Conservation (phyloP, 2,797 vertebrate genomes). For the Acipenser transmontanus region DNA sequence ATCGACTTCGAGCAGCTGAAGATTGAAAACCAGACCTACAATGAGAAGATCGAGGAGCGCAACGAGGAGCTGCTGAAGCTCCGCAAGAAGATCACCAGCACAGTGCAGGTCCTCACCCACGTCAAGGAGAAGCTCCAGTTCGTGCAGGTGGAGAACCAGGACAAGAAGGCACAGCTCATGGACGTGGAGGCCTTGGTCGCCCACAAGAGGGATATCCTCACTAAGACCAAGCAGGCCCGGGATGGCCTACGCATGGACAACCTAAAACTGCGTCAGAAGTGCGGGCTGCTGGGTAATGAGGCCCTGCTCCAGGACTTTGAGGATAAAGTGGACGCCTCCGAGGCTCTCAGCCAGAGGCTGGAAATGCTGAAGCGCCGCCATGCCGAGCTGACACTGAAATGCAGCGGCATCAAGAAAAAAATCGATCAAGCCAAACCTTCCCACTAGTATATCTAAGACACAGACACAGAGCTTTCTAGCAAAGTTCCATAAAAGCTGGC, state of each 20-base stretch:
- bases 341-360: conserved; percentile 41
- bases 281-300: conserved; percentile 61
- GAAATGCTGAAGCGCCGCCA: conserved; percentile 47
- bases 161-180: conserved; percentile 41
- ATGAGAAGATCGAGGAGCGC: conserved; percentile 47
- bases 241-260: conserved; percentile 50
- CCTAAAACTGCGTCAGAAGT: conserved; percentile 42
- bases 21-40: conserved; percentile 59
- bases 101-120: conserved; percentile 55
- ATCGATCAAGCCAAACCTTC: conserved; percentile 32
- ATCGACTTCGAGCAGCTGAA: conserved; percentile 58
- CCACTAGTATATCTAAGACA: neutral
- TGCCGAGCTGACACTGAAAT: conserved; percentile 36
- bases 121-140: conserved; percentile 66
- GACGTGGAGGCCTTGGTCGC: conserved; percentile 40
- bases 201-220: conserved; percentile 45
- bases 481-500: too few relatives aligned
- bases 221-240: conserved; percentile 44
- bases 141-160: conserved; percentile 46
- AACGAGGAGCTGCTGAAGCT: conserved; percentile 56
- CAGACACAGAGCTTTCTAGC: neutral
- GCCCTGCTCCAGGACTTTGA: conserved; percentile 62
- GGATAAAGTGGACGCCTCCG: conserved; percentile 42
- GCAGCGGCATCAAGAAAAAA: conserved; percentile 44
- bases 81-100: conserved; percentile 43